phyloP scores from a whole-genome alignment of 53 echinoderm and acorn worm genomes.

The Zoroaster sp. region DNA sequence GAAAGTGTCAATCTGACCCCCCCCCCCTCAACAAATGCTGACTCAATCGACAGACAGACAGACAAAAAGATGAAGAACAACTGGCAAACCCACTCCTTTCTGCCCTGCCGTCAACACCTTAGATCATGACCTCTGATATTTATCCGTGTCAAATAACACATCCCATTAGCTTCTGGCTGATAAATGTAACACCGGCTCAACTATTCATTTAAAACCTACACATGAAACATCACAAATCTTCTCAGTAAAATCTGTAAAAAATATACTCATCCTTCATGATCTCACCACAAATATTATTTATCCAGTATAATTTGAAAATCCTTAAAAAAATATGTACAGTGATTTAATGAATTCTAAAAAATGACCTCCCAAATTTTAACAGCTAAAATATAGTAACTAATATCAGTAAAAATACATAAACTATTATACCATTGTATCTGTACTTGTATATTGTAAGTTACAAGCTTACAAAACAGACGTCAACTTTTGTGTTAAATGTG shows the following conservation, averaged over 20 bases:
- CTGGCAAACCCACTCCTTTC: too few species aligned
- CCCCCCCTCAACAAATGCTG: too few species aligned
- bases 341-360: neutral
- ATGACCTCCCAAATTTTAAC: neutral
- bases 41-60: too few species aligned
- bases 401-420: neutral
- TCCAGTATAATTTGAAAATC: slow-evolving; percentile 8
- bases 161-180: too few species aligned
- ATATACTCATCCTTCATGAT: slow-evolving; percentile 13
- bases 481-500: neutral
- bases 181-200: too few species aligned
- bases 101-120: too few species aligned
- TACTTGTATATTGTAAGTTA: neutral
- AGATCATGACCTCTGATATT: too few species aligned
- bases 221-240: neutral
- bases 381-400: neutral
- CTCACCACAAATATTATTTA: slow-evolving; percentile 19
- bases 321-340: slow-evolving; percentile 14
- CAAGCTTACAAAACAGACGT: neutral
- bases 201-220: neutral
- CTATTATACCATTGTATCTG: neutral
- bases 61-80: too few species aligned
- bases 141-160: too few species aligned
- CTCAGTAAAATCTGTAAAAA: slow-evolving; percentile 24
- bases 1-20: too few species aligned